phyloP scores from a whole-genome alignment of 1,140 invertebrate genomes.

The Neotoxoptera formosana region DNA sequence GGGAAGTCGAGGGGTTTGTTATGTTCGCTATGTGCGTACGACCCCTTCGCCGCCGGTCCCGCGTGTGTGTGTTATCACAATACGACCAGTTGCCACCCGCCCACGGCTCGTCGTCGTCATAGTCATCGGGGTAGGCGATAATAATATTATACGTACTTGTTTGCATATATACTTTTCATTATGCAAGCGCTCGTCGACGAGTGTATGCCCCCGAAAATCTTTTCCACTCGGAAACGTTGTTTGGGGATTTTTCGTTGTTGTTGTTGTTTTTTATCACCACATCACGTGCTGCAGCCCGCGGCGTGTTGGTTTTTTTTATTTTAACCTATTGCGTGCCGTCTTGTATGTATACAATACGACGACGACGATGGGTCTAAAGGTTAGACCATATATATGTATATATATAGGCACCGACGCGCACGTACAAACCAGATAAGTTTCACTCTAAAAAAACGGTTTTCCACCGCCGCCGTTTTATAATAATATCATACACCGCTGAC shows the following conservation, averaged over 20 bases:
- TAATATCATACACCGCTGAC: background rate
- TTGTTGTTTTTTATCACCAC: constrained; percentile 10
- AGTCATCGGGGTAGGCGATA: background rate
- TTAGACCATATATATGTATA: too few species aligned
- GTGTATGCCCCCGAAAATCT: constrained; percentile 6
- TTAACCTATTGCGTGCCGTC: background rate
- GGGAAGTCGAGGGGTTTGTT: background rate
- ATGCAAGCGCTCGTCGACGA: background rate
- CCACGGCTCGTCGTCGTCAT: background rate
- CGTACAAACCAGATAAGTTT: background rate
- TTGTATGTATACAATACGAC: background rate
- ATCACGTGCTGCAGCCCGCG: background rate
- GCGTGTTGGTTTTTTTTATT: background rate
- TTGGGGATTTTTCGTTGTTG: background rate
- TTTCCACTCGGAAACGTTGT: background rate
- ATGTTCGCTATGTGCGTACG: background rate
- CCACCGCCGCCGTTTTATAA: background rate
- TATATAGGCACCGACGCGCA: background rate
- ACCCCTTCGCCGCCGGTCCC: background rate
- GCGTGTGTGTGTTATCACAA: constrained; percentile 50
- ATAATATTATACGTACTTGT: background rate
- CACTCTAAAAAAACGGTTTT: background rate
- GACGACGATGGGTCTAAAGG: background rate
- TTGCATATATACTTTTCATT: constrained; percentile 35
- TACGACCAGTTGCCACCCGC: constrained; percentile 49